Conservation (phyloP, 2,797 vertebrate genomes). For the Gallinago stenura region DNA sequence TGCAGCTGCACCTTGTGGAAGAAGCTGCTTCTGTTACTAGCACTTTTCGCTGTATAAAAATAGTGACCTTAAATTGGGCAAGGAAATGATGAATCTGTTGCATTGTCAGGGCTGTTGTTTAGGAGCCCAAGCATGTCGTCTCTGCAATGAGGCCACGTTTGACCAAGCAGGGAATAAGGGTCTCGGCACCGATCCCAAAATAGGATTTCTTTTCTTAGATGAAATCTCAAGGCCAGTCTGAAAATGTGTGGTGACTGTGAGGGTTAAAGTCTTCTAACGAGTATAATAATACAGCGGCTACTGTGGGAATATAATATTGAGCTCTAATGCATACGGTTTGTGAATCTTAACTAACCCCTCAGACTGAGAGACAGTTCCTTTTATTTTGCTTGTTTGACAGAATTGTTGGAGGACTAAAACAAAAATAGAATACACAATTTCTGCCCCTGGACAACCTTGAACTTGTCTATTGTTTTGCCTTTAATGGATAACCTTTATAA, state of each 20-base stretch:
- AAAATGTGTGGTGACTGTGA: conserved; percentile 4
- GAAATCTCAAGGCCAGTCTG: conserved; percentile 39
- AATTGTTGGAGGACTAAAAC: conserved; percentile 9
- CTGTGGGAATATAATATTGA: conserved; percentile 47
- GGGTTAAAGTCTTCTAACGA: conserved; percentile 43
- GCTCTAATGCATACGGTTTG: conserved; percentile 25
- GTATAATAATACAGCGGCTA: conserved; percentile 30
- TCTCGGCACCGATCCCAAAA: neutral
- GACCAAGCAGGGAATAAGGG: neutral
- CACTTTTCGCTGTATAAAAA: conserved; percentile 24
- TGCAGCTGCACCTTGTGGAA: neutral
- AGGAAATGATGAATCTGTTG: conserved; percentile 15
- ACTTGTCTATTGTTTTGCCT: conserved; percentile 36
- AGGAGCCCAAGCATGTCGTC: neutral
- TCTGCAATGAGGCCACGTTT: neutral
- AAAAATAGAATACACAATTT: conserved; percentile 15
- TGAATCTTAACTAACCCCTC: conserved; percentile 51
- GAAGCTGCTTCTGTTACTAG: conserved; percentile 21
- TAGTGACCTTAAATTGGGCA: conserved; percentile 1
- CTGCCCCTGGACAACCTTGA: conserved; percentile 44
- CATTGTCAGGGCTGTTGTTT: conserved; percentile 15
- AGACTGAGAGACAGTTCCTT: conserved; percentile 5
- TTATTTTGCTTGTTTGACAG: conserved; percentile 51
- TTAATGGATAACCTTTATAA: conserved; percentile 46
- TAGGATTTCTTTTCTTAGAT: conserved; percentile 33